Base-by-base conservation (phyloP, 1,140 invertebrate genomes). In the Neodiprion pinetum region DNA sequence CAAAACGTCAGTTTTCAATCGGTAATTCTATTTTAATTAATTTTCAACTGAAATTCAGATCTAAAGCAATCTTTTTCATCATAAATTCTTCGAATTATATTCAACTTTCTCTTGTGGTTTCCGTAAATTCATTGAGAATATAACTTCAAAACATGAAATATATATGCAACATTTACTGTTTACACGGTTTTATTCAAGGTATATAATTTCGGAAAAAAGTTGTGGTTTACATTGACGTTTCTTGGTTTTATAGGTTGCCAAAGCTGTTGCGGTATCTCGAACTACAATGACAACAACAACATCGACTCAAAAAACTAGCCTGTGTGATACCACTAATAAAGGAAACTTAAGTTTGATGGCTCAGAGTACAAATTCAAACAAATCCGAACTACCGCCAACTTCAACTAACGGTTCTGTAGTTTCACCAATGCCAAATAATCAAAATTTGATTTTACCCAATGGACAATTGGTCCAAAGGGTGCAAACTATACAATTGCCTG, bases 401-500 rank as follows among this genome's bases (percentile, higher is more conserved):
- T 75, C 78, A 53, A 75, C 77, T 23, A 87, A 83, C 72, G 84
- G 83, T 72, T 78, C 84, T 47, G 40, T 81, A 40, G 75, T 81
- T 70, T 68, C 77, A 5, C 67, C 83, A 1, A 82, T 82, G 49
- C 50, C 83, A 1, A 81, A 80, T 73, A 80, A 77, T 73, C 84
- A 82, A 73, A 75, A 81, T 69, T 77, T 85, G 71, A 76, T 81
- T 48, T 78, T 85, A 48, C 81, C 85, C 5, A 84, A 82, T 50
- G 81, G 82, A 23, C 87, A 85, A 80, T 80, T 85, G 72, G 82
- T 86, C 28, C 85, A 86, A 72, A 87, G 81, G 78, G 78, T 84
- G 75, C 87, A 82, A 70, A 84, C 83, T 14, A 88, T 89, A 66
- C 87, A 88, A 71, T 74, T 89, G 28, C 83, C 83, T 48, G 78